phyloP scores from a whole-genome alignment of 1,140 invertebrate species.

The Branchinecta lynchi region DNA sequence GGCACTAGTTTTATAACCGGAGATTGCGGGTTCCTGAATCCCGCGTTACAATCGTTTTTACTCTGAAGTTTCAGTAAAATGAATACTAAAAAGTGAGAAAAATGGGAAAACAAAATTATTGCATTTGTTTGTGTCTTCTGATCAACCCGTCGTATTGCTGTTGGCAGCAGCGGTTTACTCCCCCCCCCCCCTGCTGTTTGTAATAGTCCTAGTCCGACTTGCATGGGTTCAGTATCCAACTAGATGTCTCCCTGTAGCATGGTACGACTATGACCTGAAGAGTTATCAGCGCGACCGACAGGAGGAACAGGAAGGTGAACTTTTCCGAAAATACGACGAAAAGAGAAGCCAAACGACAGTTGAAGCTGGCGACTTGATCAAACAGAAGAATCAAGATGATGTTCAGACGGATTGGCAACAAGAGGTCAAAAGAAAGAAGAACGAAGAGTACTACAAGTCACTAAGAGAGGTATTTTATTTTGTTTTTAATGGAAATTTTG shows the following conservation, averaged over 20 bases:
- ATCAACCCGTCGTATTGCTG: too few species aligned
- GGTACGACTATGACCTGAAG: slow-evolving; percentile 74
- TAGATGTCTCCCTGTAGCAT: slow-evolving; percentile 44
- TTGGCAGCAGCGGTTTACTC: too few species aligned
- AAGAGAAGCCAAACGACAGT: background rate
- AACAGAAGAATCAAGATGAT: slow-evolving; percentile 48
- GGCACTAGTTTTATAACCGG: too few species aligned
- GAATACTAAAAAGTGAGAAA: too few species aligned
- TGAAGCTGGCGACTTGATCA: slow-evolving; percentile 17
- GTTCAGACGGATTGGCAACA: slow-evolving; percentile 69
- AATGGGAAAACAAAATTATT: too few species aligned
- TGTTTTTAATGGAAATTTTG: background rate
- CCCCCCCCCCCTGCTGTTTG: too few species aligned
- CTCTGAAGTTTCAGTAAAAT: too few species aligned
- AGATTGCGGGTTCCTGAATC: too few species aligned
- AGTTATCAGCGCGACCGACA: slow-evolving; percentile 66
- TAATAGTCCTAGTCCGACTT: too few species aligned
- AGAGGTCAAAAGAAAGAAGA: slow-evolving; percentile 58
- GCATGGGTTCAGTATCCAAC: too few species aligned
- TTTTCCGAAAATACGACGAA: slow-evolving; percentile 29
- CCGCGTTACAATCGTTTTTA: too few species aligned
- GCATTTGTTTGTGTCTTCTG: too few species aligned
- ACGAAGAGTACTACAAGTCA: slow-evolving; percentile 65
- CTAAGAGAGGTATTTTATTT: slow-evolving; percentile 42
- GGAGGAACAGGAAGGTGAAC: slow-evolving; percentile 68